Evolutionary conservation across 2,113 vertebrate genomes (phyloP).

Genomic region (Arenaria interpres): DNA sequence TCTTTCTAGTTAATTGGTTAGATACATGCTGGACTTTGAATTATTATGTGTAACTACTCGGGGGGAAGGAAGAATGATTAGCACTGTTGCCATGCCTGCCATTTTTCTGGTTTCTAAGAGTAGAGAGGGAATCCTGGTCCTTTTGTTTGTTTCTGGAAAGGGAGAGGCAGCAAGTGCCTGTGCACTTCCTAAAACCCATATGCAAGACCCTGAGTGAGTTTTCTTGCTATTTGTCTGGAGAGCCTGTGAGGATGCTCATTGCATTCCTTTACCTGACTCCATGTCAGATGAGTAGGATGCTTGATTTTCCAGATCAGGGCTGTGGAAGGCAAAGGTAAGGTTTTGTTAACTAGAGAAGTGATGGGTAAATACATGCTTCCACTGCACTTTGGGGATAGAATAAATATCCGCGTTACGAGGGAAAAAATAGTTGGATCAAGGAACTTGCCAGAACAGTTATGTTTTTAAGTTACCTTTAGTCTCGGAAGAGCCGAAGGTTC

Average conservation of each 20-base stretch:
- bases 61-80: background rate
- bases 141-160: background rate
- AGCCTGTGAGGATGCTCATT: background rate
- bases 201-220: background rate
- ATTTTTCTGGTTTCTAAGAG: background rate
- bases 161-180: background rate
- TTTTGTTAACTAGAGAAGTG: background rate
- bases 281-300: background rate
- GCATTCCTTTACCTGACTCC: background rate
- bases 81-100: background rate
- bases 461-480: background rate
- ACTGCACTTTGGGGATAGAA: background rate
- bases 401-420: background rate
- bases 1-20: conserved; percentile 3
- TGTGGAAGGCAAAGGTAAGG: background rate
- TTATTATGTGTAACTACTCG: background rate
- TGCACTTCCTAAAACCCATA: background rate
- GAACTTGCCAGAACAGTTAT: background rate
- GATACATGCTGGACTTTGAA: background rate
- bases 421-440: background rate
- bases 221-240: background rate
- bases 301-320: background rate
- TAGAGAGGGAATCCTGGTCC: background rate
- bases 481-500: background rate
- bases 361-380: background rate